These are phyloP conservation scores for Eupeodes luniger DNA, from an alignment of 2,888 invertebrate species.

Conservation along the genomic window DNA sequence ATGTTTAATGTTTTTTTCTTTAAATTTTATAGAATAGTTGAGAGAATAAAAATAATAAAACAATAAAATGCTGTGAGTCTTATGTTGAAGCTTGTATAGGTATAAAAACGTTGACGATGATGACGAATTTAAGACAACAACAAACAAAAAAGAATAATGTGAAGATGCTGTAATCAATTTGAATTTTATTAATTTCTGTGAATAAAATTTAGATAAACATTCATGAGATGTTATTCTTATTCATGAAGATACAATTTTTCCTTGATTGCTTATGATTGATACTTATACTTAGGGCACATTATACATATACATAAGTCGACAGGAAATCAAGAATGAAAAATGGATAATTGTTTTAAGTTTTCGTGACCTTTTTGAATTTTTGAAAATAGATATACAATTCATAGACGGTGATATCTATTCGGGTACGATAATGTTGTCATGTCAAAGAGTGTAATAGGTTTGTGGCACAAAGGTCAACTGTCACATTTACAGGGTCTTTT, in stretches of 20 bases:
- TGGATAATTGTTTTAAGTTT: neutral
- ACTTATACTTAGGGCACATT: neutral
- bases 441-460: too few species aligned
- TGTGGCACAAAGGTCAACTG: too few species aligned
- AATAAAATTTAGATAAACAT: constrained; percentile 15
- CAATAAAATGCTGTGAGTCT: neutral
- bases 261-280: neutral
- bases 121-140: constrained; percentile 30
- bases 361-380: neutral
- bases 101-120: constrained; percentile 8
- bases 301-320: too few species aligned
- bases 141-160: neutral
- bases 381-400: too few species aligned
- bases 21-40: neutral
- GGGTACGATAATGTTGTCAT: neutral
- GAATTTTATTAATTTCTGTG: neutral
- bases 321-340: neutral
- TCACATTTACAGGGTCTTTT: too few species aligned
- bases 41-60: constrained; percentile 21
- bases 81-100: too few species aligned
- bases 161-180: constrained; percentile 22
- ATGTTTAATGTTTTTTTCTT: neutral
- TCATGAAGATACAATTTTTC: neutral
- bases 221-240: neutral
- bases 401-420: neutral